These are phyloP conservation scores for Pantherophis alleghaniensis DNA, from an alignment of 2,797 vertebrate genomes.

Conservation along the genomic window DNA sequence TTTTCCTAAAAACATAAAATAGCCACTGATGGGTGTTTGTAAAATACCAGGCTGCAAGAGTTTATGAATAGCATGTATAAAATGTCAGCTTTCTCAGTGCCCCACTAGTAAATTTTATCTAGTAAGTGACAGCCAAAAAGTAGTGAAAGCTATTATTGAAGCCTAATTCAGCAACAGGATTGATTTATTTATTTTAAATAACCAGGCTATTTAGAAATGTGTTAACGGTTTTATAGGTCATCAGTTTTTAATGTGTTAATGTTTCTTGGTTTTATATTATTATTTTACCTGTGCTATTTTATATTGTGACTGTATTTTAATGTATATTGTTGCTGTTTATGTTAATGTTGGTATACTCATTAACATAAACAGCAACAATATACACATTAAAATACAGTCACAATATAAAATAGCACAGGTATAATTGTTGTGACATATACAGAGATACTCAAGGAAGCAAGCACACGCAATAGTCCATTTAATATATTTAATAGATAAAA, in stretches of 20 bases:
- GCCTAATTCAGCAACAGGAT: neutral
- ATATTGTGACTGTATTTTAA: neutral
- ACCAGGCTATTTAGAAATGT: neutral
- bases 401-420: neutral
- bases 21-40: neutral
- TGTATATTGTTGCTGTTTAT: neutral
- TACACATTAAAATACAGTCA: neutral
- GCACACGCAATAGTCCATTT: neutral
- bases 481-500: neutral
- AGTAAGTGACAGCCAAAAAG: neutral
- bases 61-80: neutral
- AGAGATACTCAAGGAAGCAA: neutral
- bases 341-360: neutral
- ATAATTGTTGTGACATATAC: neutral
- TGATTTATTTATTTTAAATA: neutral
- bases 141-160: neutral
- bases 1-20: conserved; percentile 4
- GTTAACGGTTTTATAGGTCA: neutral
- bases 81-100: neutral
- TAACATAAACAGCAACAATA: neutral
- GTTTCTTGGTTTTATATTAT: neutral
- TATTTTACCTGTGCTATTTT: neutral
- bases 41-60: neutral
- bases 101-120: neutral
- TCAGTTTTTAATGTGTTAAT: neutral